Conservation (phyloP, 2,888 invertebrate species). For the Amiota minor region DNA sequence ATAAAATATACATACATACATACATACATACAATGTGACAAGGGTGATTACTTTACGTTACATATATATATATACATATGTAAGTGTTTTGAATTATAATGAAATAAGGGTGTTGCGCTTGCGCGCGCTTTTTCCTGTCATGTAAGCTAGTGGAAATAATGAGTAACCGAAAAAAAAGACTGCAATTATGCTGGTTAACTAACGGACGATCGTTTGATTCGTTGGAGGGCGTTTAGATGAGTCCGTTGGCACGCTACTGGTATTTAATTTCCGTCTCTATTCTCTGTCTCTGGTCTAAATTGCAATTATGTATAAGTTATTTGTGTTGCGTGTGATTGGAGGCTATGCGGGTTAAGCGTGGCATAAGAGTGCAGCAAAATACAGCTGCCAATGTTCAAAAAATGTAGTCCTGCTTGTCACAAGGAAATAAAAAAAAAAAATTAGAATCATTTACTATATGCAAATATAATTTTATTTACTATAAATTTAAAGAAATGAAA, state of each 20-base stretch:
- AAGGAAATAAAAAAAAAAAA: too few species aligned
- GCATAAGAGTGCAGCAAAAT: too few species aligned
- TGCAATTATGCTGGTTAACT: conserved; percentile 23
- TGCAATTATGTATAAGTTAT: not conserved
- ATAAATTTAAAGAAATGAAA: too few species aligned
- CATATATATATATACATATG: too few species aligned
- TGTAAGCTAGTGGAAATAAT: not conserved
- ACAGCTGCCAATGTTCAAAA: too few species aligned
- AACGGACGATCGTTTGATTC: conserved; percentile 42
- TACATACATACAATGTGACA: not conserved
- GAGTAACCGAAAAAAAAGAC: conserved; percentile 2
- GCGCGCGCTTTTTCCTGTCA: not conserved
- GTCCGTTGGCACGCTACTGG: conserved; percentile 53
- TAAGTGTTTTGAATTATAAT: not conserved
- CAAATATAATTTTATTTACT: too few species aligned
- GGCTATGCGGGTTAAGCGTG: conserved; percentile 40
- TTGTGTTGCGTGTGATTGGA: conserved; percentile 32
- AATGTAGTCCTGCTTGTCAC: too few species aligned
- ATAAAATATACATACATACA: not conserved
- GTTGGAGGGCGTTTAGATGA: conserved; percentile 38
- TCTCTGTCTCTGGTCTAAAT: not conserved
- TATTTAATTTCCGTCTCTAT: conserved; percentile 30
- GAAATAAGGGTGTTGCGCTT: conserved; percentile 2
- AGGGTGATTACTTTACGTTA: not conserved
- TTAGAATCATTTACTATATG: too few species aligned